phyloP scores from a whole-genome alignment of 2,113 vertebrate genomes.

The Miniopterus natalensis region DNA sequence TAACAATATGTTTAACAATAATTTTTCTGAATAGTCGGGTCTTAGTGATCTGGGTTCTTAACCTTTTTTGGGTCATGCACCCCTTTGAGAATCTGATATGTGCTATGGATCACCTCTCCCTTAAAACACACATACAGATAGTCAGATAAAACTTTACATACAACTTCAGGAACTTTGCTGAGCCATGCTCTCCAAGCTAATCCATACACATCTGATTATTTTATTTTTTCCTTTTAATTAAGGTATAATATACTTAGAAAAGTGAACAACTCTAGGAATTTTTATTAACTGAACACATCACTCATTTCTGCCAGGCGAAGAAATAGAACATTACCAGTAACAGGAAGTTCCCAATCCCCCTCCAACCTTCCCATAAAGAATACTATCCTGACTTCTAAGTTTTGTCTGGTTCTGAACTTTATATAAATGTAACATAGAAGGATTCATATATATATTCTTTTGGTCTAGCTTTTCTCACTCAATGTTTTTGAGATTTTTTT shows the following conservation, averaged over 20 bases:
- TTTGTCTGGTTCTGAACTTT: constrained; percentile 37
- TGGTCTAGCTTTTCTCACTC: neutral
- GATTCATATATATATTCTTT: neutral
- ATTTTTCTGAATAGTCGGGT: neutral
- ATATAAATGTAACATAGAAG: constrained; percentile 13
- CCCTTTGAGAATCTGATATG: constrained; percentile 21
- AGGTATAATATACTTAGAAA: constrained; percentile 9
- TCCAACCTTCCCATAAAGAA: constrained; percentile 31
- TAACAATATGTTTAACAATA: neutral
- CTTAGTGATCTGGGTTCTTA: constrained; percentile 23
- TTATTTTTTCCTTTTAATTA: constrained; percentile 36
- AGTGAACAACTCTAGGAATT: neutral
- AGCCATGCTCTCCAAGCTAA: neutral
- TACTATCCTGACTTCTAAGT: constrained; percentile 12
- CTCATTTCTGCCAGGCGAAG: neutral
- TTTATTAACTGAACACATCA: neutral
- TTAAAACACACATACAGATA: constrained; percentile 34
- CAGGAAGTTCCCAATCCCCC: neutral
- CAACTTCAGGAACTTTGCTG: neutral
- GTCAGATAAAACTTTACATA: neutral
- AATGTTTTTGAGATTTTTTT: neutral
- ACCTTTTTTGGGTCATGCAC: neutral
- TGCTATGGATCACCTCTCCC: constrained; percentile 3
- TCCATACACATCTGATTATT: neutral
- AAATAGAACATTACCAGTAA: neutral